phyloP scores from a whole-genome alignment of 2,888 invertebrate species.

The Cantharis nigra region DNA sequence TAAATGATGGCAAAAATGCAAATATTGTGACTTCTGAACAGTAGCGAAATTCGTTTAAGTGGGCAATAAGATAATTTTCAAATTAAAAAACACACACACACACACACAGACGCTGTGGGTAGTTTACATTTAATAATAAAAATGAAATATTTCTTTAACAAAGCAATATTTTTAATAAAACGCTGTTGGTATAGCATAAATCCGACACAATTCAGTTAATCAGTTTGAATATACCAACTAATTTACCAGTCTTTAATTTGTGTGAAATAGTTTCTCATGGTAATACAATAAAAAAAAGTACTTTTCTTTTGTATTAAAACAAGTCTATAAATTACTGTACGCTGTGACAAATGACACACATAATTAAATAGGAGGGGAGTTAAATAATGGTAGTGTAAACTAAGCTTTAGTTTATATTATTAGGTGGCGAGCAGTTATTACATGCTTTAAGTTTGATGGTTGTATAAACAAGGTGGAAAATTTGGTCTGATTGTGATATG shows the following conservation, averaged over 20 bases:
- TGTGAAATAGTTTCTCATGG: slow-evolving; percentile 21
- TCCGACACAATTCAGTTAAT: neutral
- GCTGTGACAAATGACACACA: slow-evolving; percentile 19
- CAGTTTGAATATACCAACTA: slow-evolving; percentile 1
- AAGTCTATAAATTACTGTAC: slow-evolving; percentile 17
- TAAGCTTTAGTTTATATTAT: slow-evolving; percentile 23
- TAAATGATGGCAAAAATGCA: neutral
- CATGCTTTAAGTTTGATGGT: slow-evolving; percentile 25
- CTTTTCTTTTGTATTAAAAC: slow-evolving; percentile 18
- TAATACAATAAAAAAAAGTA: slow-evolving; percentile 5
- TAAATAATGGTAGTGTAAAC: slow-evolving; percentile 16
- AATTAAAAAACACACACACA: neutral
- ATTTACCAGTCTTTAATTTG: slow-evolving; percentile 14
- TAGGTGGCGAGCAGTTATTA: slow-evolving; percentile 28
- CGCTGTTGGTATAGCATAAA: neutral
- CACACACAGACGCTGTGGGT: neutral
- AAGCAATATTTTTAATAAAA: neutral
- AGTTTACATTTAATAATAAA: neutral
- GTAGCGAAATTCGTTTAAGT: neutral
- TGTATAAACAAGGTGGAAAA: slow-evolving; percentile 30
- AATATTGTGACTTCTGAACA: neutral
- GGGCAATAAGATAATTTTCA: neutral
- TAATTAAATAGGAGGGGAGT: slow-evolving; percentile 11
- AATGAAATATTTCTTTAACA: neutral
- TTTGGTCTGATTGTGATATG: slow-evolving; percentile 27